Evolutionary conservation across 2,888 invertebrate species (phyloP).

Genomic region (Drosophila rubida): DNA sequence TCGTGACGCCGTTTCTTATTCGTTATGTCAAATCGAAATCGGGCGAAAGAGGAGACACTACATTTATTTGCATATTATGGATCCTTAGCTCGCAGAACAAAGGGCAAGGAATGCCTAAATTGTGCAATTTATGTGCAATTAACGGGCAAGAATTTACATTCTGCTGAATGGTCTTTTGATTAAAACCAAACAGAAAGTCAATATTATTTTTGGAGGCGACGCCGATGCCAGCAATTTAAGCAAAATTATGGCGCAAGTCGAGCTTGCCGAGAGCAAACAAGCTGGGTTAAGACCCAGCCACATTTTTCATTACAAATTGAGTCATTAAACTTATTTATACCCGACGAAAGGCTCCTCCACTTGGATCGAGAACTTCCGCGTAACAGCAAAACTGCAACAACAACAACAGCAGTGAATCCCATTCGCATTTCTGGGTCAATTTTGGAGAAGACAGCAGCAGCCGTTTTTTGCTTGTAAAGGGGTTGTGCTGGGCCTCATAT

Average conservation of each 20-base stretch:
- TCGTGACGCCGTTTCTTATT: not conserved
- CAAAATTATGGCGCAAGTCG: slow-evolving; percentile 63
- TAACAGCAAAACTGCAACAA: slow-evolving; percentile 57
- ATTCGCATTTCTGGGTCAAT: slow-evolving; percentile 71
- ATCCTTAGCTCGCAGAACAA: slow-evolving; percentile 46
- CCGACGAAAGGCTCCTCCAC: slow-evolving; percentile 74
- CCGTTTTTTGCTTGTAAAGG: slow-evolving; percentile 17
- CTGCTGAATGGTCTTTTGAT: slow-evolving; percentile 56
- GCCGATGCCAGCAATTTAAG: slow-evolving; percentile 55
- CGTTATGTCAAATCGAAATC: slow-evolving; percentile 36
- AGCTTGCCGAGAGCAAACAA: slow-evolving; percentile 56
- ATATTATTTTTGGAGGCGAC: slow-evolving; percentile 39
- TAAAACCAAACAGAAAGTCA: slow-evolving; percentile 52
- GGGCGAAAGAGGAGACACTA: slow-evolving; percentile 15
- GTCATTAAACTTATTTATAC: slow-evolving; percentile 83
- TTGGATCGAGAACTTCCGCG: slow-evolving; percentile 63
- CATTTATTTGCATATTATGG: slow-evolving; percentile 38
- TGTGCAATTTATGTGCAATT: slow-evolving; percentile 67
- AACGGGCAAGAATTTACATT: slow-evolving; percentile 39
- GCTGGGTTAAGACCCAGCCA: slow-evolving; percentile 35
- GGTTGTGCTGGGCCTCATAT: slow-evolving; percentile 49
- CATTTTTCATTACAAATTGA: slow-evolving; percentile 82
- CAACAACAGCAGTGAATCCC: slow-evolving; percentile 44
- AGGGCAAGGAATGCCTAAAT: slow-evolving; percentile 50
- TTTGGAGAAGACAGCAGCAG: slow-evolving; percentile 15